Base-by-base conservation (phyloP, 1,140 invertebrate genomes). In the Copidosoma floridanum region DNA sequence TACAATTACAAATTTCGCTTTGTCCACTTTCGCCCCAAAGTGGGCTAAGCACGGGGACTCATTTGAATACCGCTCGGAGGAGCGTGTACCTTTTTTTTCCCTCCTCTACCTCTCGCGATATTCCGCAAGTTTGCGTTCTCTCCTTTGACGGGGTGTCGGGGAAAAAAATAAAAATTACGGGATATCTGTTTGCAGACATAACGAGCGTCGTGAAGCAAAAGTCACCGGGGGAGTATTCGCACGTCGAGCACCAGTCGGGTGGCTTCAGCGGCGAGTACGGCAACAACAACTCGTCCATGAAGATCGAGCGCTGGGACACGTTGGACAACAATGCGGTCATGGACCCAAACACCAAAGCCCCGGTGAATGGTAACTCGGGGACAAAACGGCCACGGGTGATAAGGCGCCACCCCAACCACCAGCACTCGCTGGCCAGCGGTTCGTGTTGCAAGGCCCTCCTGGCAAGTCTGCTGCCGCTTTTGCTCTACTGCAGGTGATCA, bases 281-380 rank as follows among this genome's bases (percentile, higher is more conserved):
- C 18, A 14, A 40, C 18, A 43, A 5, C 29, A 27, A 32, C 16
- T 11, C 24, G 14, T 18, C 46, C 20, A 44, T n/a, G 29, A 16
- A 35, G 10, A 10, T 40, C 10, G 35, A 57, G 6, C 55, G 23
- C 10, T n/a, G n/a, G n/a, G n/a, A 74, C 46, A 64, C 67, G 21
- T 57, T 69, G 2, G 61, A 69, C 27, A 65, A 70, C 0, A 70
- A 72, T 6, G 43, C 67, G 11, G 64, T 65, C n/a, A 64, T 63
- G 44, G 57, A 43, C 60, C 58, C 1, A 23, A 7, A 44, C 35
- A 1, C 18, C 41, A 2, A 37, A 21, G 29, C 5, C 44, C 1
- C 58, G 43, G 11, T n/a, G n/a, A n/a, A n/a, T n/a, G n/a, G n/a
- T n/a, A n/a, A n/a, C n/a, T n/a, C n/a, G 6, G 14, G n/a, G n/a